Evolutionary conservation across 2,888 invertebrate genomes (phyloP).

Genomic region (Acronicta leporina): DNA sequence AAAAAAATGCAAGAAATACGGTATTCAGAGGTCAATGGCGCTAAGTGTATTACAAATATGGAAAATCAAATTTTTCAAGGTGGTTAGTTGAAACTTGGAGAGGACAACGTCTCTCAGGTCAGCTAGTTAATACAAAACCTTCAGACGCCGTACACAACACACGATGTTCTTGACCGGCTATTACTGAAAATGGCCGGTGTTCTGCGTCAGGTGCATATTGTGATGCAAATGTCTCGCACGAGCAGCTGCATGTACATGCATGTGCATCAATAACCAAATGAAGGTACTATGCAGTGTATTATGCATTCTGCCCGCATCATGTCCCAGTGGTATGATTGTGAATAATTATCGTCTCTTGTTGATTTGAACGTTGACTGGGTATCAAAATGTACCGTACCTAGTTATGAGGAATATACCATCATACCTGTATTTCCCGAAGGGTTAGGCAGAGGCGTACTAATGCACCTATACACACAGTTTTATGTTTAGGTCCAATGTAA

Average conservation of each 20-base stretch:
- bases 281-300: slow-evolving; percentile 20
- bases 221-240: slow-evolving; percentile 44
- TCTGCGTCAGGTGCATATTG: slow-evolving; percentile 44
- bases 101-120: too few relatives aligned
- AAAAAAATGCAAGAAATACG: too few relatives aligned
- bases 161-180: slow-evolving; percentile 42
- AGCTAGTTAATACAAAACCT: slow-evolving; percentile 39
- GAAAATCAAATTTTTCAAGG: too few relatives aligned
- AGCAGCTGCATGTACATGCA: slow-evolving; percentile 43
- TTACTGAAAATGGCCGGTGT: slow-evolving; percentile 25
- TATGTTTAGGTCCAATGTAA: too few relatives aligned
- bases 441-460: too few relatives aligned
- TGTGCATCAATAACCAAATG: slow-evolving; percentile 33
- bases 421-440: too few relatives aligned
- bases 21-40: too few relatives aligned
- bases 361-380: slow-evolving; percentile 6
- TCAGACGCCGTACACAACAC: slow-evolving; percentile 23
- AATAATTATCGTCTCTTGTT: slow-evolving; percentile 23
- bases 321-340: slow-evolving; percentile 20
- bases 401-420: too few relatives aligned
- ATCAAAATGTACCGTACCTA: background rate
- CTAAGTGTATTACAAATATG: too few relatives aligned
- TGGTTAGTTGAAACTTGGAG: too few relatives aligned
- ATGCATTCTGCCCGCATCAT: slow-evolving; percentile 29
- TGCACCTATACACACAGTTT: too few relatives aligned